phyloP scores from a whole-genome alignment of 2,113 vertebrate species.

The Cololabis saira region DNA sequence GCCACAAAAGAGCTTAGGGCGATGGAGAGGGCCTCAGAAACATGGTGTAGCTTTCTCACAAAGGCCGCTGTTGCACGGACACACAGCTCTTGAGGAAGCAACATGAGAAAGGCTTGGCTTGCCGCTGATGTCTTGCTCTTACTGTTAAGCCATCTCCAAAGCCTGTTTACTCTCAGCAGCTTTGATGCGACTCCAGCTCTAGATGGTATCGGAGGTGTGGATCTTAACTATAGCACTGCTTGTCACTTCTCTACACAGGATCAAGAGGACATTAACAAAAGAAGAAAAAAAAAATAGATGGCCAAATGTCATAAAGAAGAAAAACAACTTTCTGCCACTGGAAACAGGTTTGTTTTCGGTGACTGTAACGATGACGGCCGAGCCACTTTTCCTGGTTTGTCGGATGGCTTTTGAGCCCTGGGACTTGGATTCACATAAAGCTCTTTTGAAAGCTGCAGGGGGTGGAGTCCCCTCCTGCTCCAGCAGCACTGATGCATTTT shows the following conservation, averaged over 20 bases:
- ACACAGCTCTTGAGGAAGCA: constrained; percentile 63
- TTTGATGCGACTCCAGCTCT: constrained; percentile 65
- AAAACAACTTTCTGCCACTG: constrained; percentile 21
- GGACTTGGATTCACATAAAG: constrained; percentile 61
- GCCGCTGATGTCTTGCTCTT: constrained; percentile 61
- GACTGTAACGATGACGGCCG: constrained; percentile 15
- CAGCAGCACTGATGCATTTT: constrained; percentile 55
- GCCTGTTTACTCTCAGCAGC: constrained; percentile 65
- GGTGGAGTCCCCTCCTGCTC: constrained; percentile 58
- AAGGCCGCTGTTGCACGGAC: constrained; percentile 65
- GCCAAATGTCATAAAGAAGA: background rate
- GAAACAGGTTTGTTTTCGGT: constrained; percentile 48
- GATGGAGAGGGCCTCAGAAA: constrained; percentile 73
- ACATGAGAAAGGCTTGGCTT: constrained; percentile 56
- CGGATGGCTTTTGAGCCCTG: constrained; percentile 51
- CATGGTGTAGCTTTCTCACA: constrained; percentile 75
- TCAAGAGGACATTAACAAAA: too few species aligned
- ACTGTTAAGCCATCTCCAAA: constrained; percentile 59
- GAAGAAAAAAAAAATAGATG: too few species aligned
- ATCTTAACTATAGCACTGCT: constrained; percentile 49
- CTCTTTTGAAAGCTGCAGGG: constrained; percentile 57
- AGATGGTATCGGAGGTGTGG: constrained; percentile 65
- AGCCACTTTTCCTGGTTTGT: constrained; percentile 38
- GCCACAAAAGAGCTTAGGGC: constrained; percentile 79
- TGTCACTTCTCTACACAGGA: constrained; percentile 10